phyloP scores from a whole-genome alignment of 2,797 vertebrate species.

The Geotria australis region DNA sequence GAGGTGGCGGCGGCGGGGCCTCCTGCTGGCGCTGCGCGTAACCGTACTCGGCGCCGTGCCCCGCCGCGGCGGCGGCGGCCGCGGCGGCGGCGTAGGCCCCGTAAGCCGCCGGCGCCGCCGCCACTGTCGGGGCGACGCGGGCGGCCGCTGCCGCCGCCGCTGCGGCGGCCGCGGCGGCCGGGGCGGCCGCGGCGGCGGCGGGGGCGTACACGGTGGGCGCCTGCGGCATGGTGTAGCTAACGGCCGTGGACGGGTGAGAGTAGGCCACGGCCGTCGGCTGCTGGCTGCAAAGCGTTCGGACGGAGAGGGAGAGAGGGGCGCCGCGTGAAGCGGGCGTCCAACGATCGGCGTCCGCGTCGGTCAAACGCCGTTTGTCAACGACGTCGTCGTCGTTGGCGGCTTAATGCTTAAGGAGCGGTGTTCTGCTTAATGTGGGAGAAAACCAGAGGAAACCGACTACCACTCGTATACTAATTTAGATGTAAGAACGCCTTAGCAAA shows the following conservation, averaged over 20 bases:
- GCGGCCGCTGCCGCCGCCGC: constrained; percentile 68
- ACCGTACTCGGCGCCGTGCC: constrained; percentile 52
- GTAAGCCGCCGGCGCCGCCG: constrained; percentile 13
- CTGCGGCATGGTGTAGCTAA: constrained; percentile 93
- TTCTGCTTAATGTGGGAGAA: no score
- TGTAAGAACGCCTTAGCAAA: no score
- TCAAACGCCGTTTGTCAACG: no score
- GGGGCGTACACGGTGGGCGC: constrained; percentile 17
- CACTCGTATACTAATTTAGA: no score
- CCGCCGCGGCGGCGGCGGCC: constrained; percentile 32
- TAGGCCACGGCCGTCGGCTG: constrained; percentile 39
- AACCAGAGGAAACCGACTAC: no score
- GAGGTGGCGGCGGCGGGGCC: constrained; percentile 47
- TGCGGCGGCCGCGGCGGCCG: constrained; percentile 35
- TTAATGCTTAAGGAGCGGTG: no score
- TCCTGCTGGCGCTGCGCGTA: constrained; percentile 77
- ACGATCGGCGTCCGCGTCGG: no score
- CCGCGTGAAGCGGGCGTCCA: no score
- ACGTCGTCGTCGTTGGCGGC: no score
- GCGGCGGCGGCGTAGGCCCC: constrained; percentile 23
- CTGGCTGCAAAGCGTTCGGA: constrained; percentile 7
- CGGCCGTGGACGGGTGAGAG: constrained; percentile 73
- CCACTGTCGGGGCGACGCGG: constrained; percentile 35
- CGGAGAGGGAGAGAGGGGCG: no score
- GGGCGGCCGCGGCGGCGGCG: constrained; percentile 70